These are phyloP conservation scores for Rhagium mordax DNA, from an alignment of 2,888 invertebrate species.

Conservation along the genomic window DNA sequence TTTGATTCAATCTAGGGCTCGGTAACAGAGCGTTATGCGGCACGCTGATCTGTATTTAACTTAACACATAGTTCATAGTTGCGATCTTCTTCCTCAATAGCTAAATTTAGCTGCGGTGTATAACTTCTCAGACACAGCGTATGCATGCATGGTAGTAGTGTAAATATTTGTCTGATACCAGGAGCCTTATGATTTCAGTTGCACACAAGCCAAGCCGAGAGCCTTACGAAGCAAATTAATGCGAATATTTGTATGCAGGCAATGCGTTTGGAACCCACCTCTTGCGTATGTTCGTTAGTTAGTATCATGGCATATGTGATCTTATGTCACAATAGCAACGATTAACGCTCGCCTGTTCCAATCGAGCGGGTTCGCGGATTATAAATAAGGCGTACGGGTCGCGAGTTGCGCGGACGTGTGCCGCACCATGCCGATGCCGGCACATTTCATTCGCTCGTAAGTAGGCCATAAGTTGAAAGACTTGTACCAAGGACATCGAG, in stretches of 20 bases:
- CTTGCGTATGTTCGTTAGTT: slow-evolving; percentile 48
- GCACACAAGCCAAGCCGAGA: slow-evolving; percentile 20
- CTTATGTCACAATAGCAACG: slow-evolving; percentile 64
- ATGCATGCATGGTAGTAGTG: slow-evolving; percentile 7
- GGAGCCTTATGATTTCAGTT: slow-evolving; percentile 3
- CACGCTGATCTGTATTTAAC: neutral
- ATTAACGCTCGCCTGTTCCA: slow-evolving; percentile 53
- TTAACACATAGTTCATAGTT: slow-evolving; percentile 6
- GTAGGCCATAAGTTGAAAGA: slow-evolving; percentile 72
- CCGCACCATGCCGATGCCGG: slow-evolving; percentile 61
- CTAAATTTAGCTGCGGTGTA: slow-evolving; percentile 26
- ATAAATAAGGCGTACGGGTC: slow-evolving; percentile 48
- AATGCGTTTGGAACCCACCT: slow-evolving; percentile 52
- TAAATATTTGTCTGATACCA: slow-evolving; percentile 17
- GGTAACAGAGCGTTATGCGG: neutral
- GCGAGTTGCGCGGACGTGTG: slow-evolving; percentile 36
- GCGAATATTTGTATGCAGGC: slow-evolving; percentile 53
- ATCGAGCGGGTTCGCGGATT: slow-evolving; percentile 58
- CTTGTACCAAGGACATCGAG: slow-evolving; percentile 86
- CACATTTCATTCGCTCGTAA: slow-evolving; percentile 59
- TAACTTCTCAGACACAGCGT: slow-evolving; percentile 10
- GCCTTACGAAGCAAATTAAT: slow-evolving; percentile 41
- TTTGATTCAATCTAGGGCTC: neutral
- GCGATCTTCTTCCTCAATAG: slow-evolving; percentile 23
- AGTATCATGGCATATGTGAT: slow-evolving; percentile 54